These are phyloP conservation scores for Entomobrya proxima DNA, from an alignment of 2,888 invertebrate species.

Conservation along the genomic window DNA sequence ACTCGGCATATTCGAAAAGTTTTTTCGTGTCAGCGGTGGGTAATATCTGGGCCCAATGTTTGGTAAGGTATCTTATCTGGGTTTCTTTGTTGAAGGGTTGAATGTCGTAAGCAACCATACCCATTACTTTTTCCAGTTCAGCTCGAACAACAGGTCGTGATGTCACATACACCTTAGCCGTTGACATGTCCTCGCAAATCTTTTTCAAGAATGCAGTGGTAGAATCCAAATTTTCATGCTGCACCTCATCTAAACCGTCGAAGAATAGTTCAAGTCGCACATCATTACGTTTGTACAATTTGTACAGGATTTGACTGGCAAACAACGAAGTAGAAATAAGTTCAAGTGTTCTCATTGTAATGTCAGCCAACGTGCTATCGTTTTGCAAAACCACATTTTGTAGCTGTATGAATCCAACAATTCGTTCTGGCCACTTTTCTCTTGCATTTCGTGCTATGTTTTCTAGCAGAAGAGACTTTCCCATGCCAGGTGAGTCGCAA, in stretches of 20 bases:
- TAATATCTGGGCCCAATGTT: not conserved
- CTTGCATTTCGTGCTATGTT: not conserved
- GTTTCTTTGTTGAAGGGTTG: not conserved
- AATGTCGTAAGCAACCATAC: not conserved
- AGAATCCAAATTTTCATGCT: not conserved
- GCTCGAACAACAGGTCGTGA: not conserved
- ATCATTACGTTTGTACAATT: no score
- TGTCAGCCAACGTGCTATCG: not conserved
- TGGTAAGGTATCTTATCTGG: not conserved
- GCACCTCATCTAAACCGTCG: not conserved
- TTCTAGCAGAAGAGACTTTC: not conserved
- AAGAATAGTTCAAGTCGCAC: not conserved
- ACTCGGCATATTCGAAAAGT: not conserved
- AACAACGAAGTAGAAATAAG: not conserved
- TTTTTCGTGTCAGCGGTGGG: not conserved
- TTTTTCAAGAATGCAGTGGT: not conserved
- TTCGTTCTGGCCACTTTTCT: not conserved
- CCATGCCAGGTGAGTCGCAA: not conserved
- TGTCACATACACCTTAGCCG: not conserved
- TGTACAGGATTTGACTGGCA: not conserved
- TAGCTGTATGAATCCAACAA: not conserved
- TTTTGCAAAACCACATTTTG: not conserved
- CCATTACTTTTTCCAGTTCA: not conserved
- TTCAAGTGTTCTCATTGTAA: not conserved
- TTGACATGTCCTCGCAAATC: not conserved